Evolutionary conservation across 2,888 invertebrate species (phyloP), one percentile per base, ranked within the genome.

Genomic region (Elmis aenea): DNA sequence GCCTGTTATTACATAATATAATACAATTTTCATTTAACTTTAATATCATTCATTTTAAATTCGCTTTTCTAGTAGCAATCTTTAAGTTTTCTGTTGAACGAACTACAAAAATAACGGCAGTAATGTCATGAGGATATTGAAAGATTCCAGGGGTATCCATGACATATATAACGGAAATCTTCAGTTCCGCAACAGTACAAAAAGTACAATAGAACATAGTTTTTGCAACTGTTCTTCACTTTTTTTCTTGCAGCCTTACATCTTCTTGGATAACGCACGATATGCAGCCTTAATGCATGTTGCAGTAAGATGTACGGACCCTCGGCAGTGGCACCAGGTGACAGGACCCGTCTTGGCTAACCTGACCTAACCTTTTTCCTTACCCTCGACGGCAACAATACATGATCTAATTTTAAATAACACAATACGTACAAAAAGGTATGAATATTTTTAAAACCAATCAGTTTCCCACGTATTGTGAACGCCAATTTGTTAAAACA

Each of bases 341-440:
- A 60, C 54, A 54, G 39, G 45, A 46, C 42, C 42, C 53, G 46
- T 47, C 46, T 48, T 35, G 48, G 50, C 51, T 51, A 52, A 58
- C 58, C 55, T 59, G 57, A 54, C 56, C 56, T 55, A 55, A 59
- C 59, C 60, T 58, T 46, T 46, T 42, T n/a, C n/a, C 45, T 39
- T 46, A 39, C 44, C 49, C 42, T 38, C 34, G 27, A 31, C 12
- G 37, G 31, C 21, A 51, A 63, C 64, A 64, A 64, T 64, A 53
- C 55, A 33, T 59, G 64, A 64, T 64, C 64, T 64, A 64, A 64
- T 64, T 64, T 62, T 64, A 60, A 61, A 62, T 61, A 58, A 58
- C 56, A 60, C 60, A 61, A 59, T 59, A 52, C 52, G 37, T 38
- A 45, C 45, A 47, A 52, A 57, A 57, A 60, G 56, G 55, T 52